Evolutionary conservation across 64 coral and sea anemone genomes (phyloP), one percentile per base, ranked within the genome.

Genomic region (Montipora sp.): DNA sequence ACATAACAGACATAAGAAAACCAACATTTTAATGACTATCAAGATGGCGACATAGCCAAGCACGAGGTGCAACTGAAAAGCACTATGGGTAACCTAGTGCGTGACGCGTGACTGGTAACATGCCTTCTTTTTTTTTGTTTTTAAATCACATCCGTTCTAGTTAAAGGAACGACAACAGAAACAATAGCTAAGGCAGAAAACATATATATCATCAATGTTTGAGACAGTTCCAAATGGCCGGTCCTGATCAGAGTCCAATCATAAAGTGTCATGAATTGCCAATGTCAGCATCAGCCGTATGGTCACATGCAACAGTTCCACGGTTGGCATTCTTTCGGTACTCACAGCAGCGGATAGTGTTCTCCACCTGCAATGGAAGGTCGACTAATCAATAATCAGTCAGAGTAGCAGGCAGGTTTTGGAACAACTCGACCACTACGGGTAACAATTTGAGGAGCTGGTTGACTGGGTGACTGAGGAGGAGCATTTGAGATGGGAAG

Each of bases 351-450:
- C 10, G 80, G 80, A 57, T 27, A 83, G 18, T 83, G 51, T 53
- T 53, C n/a, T 44, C 23, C 53, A 83, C 60, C 80, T 83, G 79
- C 15, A 24, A 83, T 27, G 43, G 24, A 11, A 83, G 63, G 20
- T 22, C 7, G 13, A 80, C 5, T 63, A 21, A 15, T 61, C 20
- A 18, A 12, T 61, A 11, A 6, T 83, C 55, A 65, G 55, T 83
- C 55, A 12, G 80, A 61, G 19, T 73, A 90, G 16, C 74, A 20
- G 11, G 61, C 77, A 80, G 77, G 61, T 50, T 13, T 76, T 69
- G 63, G 75, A 79, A 90, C 44, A 45, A 68, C 44, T 63, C 88
- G 88, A 48, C 61, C 63, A 79, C 88, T 68, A 22, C 77, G 74
- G 49, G 77, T 80, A 49, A 80, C 88, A 63, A 23, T 80, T 80